Conservation (phyloP, 2,113 vertebrate genomes). For the Laticauda laticaudata region DNA sequence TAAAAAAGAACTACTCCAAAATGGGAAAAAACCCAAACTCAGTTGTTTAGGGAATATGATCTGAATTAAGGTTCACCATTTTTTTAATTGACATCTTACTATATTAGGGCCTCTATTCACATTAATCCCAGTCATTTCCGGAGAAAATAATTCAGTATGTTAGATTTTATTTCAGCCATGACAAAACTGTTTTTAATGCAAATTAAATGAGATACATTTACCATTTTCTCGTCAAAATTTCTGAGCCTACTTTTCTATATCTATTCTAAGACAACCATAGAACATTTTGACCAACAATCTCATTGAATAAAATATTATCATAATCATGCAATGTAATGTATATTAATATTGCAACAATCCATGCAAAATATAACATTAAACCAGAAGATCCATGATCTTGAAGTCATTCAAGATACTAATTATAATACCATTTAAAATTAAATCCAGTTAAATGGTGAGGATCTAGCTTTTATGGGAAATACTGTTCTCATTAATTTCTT, state of each 20-base stretch:
- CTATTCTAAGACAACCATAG: background rate
- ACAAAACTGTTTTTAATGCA: background rate
- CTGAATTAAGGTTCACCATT: background rate
- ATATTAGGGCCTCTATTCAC: background rate
- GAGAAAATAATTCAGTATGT: background rate
- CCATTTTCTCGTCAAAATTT: background rate
- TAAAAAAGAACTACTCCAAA: background rate
- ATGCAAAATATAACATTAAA: background rate
- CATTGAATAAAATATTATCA: background rate
- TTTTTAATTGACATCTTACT: background rate
- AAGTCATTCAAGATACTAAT: background rate
- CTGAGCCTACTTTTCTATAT: background rate
- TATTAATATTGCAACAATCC: background rate
- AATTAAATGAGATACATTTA: background rate
- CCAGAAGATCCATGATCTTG: background rate
- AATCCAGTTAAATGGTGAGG: background rate
- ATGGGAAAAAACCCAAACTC: background rate
- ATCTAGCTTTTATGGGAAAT: background rate
- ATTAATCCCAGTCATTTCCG: background rate
- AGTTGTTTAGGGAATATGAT: background rate
- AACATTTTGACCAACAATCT: background rate
- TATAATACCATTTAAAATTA: background rate
- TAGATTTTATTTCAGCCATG: background rate
- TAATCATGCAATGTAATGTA: background rate
- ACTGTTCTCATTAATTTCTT: background rate